Percentiles rank a stretch among this genome's conserved stretches.
These are phyloP conservation scores for Tipula vernalis DNA, from an alignment of 2,888 invertebrate genomes.

Conservation along the genomic window DNA sequence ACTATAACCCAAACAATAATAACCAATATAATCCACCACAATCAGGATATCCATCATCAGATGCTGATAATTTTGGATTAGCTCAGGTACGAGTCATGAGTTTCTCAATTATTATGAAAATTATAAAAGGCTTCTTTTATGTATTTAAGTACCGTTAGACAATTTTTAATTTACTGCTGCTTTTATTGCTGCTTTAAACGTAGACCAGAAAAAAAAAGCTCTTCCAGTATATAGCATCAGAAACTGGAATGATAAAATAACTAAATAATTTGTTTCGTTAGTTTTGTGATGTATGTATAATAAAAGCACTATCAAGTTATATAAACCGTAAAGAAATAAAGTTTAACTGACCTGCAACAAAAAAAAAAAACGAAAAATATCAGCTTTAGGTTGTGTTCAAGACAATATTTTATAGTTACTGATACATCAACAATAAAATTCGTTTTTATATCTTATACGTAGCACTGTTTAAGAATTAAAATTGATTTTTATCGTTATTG, in stretches of 20 bases:
- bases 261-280: not conserved
- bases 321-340: not conserved
- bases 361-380: no score
- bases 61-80: not conserved
- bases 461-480: not conserved
- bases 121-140: not conserved
- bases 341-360: not conserved
- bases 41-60: not conserved
- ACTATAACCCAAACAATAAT: not conserved
- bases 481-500: not conserved
- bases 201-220: not conserved
- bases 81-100: slow-evolving; percentile 6
- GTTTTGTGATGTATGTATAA: not conserved
- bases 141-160: not conserved
- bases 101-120: slow-evolving; percentile 5
- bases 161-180: not conserved
- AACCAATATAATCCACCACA: not conserved
- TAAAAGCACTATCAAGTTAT: not conserved
- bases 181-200: not conserved
- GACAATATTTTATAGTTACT: no score
- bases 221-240: not conserved
- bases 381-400: no score
- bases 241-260: not conserved
- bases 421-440: not conserved
- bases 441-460: not conserved